These are phyloP conservation scores for Yponomeuta sedellus DNA, from an alignment of 2,888 invertebrate species.

Conservation along the genomic window DNA sequence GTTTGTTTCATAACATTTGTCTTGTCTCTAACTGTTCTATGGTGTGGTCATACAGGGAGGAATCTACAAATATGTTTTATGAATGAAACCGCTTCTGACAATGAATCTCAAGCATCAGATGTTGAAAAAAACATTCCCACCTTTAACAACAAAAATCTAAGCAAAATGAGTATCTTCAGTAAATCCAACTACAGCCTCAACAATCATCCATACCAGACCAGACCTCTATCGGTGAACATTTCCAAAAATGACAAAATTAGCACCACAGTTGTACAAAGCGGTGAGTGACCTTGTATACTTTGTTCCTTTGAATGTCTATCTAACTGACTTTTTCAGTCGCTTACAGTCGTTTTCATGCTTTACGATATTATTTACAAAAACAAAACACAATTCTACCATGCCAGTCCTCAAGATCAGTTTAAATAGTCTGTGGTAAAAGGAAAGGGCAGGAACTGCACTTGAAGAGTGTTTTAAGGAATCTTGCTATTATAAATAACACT, in stretches of 20 bases:
- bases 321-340: no score
- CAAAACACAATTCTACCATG: no score
- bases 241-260: slow-evolving; percentile 65
- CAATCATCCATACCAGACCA: slow-evolving; percentile 69
- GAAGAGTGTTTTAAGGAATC: no score
- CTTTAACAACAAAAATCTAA: slow-evolving; percentile 54
- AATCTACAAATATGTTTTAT: slow-evolving; percentile 97
- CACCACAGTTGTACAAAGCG: slow-evolving; percentile 52
- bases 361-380: no score
- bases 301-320: background rate
- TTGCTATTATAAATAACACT: no score
- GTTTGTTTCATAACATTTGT: slow-evolving; percentile 13
- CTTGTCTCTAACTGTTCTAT: slow-evolving; percentile 26
- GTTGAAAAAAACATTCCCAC: slow-evolving; percentile 73
- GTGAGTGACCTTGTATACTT: slow-evolving; percentile 45
- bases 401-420: no score
- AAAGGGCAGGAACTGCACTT: no score
- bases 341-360: no score
- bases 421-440: no score
- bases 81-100: slow-evolving; percentile 93
- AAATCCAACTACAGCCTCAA: slow-evolving; percentile 49
- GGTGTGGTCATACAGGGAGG: slow-evolving; percentile 80
- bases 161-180: slow-evolving; percentile 61
- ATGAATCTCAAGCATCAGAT: slow-evolving; percentile 86
- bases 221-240: slow-evolving; percentile 65